Evolutionary conservation across 2,888 invertebrate genomes (phyloP), one percentile per base, ranked within the genome.

Genomic region (Temnothorax unifasciatus): DNA sequence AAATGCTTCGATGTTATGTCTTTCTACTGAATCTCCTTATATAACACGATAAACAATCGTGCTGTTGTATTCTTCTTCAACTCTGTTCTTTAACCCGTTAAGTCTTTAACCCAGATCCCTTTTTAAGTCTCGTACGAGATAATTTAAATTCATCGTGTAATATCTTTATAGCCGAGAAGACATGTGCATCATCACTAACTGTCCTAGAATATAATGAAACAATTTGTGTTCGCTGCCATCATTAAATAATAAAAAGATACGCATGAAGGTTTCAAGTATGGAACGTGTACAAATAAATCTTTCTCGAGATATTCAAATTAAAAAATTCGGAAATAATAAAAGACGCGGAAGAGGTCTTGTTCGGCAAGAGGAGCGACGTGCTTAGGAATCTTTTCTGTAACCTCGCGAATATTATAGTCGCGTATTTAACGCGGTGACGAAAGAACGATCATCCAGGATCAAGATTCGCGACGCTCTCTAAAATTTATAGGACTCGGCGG

Each of bases 111-210:
- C 25, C 1, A 73, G 57, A 73, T 57, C 25, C 25, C 25, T 59
- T 73, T 59, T 59, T 59, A 25, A 73, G 18, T 59, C 18, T 25
- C 25, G 18, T 13, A 41, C 41, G 18, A 73, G 38, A 73, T 73
- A 73, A 59, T 59, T 73, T 73, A 59, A 59, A 59, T 73, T 73
- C 11, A 73, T 18, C 18, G 25, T 25, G 6, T 41, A 57, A 21
- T 41, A 21, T 11, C 18, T 54, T 57, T 15, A 21, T 25, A 57
- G 0, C 13, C 6, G 21, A 41, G 38, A 57, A 57, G 13, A 38
- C 15, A 9, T 11, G 44, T 25, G 8, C 41, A n/a, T 4, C 15
- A 25, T 69, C 25, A 57, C 2, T 5, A 50, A n/a, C 34, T 15
- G 15, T 50, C 38, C 3, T 38, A 38, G 21, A n/a, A 68, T 11